Evolutionary conservation across 2,797 vertebrate genomes (phyloP), one percentile per base, ranked within the genome.

Genomic region (Streptopelia turtur): DNA sequence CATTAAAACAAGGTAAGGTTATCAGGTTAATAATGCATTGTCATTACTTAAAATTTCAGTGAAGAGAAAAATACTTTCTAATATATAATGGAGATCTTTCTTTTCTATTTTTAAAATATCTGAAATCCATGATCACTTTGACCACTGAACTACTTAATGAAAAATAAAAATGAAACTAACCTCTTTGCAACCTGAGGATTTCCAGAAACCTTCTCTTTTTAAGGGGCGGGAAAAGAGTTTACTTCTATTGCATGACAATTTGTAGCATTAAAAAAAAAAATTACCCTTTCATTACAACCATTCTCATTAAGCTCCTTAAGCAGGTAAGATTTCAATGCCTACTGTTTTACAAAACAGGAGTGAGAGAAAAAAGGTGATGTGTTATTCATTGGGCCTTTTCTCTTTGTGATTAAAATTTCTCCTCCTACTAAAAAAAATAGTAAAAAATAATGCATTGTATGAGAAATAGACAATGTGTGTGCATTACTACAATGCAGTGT

Each of bases 71-170:
- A 55, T 50, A 45, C 14, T 60, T 79, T 78, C 53, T 13, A 84
- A 47, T 22, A 55, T 28, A 47, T 78, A 83, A 91, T 78, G 50
- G 33, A 81, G 13, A 2, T 75, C n/a, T n/a, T 52, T 60, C 17
- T 78, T 90, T 91, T 71, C 13, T 70, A 5, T 93, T 95, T 87
- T 10, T 16, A 78, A 88, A 88, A 65, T 27, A 21, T 63, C 39
- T 24, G 9, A 82, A 86, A 86, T 57, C 2, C 1, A 9, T 43
- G 30, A 83, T 41, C 24, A 47, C 5, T 69, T 75, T 81, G 47
- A 91, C 33, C 8, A 25, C 25, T 45, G 16, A 65, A 45, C 20
- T 68, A 41, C 37, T 71, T 68, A 75, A 10, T 35, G 30, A 66
- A 77, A 78, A 92, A 77, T 25, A 60, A 87, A 76, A 41, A 11